A percentile compares a stretch with the other conserved stretches of the same genome.
Conservation (phyloP, 2,113 vertebrate genomes). For the Alouatta palliata region DNA sequence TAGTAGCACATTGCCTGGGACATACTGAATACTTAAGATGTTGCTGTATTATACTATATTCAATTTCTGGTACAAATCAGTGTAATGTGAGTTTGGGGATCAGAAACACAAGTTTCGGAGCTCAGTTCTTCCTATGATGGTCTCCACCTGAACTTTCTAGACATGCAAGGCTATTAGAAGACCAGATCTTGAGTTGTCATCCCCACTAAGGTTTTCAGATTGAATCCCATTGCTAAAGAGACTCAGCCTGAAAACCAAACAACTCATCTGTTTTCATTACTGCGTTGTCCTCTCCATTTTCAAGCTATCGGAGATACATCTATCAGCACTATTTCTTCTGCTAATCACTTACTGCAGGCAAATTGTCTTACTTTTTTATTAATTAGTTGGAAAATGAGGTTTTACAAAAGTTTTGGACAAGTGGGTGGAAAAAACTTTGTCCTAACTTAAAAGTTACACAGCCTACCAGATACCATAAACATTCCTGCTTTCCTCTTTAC, state of each 20-base stretch:
- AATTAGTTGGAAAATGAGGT: slow-evolving; percentile 5
- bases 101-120: neutral
- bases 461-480: neutral
- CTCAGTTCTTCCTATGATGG: neutral
- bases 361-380: slow-evolving; percentile 1
- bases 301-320: neutral
- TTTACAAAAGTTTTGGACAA: neutral
- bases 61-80: neutral
- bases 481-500: neutral
- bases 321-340: neutral
- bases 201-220: neutral
- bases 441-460: neutral
- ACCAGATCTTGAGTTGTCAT: neutral
- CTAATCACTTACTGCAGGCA: neutral
- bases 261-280: neutral
- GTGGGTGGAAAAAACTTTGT: neutral
- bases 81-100: neutral
- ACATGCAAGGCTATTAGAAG: neutral
- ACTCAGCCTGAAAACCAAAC: neutral
- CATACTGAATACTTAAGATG: neutral
- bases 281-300: neutral
- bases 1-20: neutral
- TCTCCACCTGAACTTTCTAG: neutral
- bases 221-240: neutral
- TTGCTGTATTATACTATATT: neutral